These are phyloP conservation scores for Nipponia nippon DNA, from an alignment of 2,113 vertebrate genomes.

Conservation along the genomic window DNA sequence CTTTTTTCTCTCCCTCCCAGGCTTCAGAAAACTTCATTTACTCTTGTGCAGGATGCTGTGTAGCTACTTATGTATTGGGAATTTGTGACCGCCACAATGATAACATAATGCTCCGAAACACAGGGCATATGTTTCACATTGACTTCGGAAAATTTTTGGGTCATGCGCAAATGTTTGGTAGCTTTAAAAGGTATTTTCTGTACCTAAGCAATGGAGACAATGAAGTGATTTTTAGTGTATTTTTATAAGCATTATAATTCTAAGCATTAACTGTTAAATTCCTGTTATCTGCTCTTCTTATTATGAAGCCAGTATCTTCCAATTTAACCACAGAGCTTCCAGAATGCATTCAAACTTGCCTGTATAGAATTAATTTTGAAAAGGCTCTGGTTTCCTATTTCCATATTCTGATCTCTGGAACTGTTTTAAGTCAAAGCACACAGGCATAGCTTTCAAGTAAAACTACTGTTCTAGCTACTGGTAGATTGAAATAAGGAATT, in stretches of 20 bases:
- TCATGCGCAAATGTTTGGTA: slow-evolving; percentile 98
- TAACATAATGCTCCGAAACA: slow-evolving; percentile 97
- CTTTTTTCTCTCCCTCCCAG: slow-evolving; percentile 60
- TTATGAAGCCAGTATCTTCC: background rate
- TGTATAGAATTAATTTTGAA: background rate
- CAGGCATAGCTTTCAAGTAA: background rate
- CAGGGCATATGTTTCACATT: slow-evolving; percentile 98
- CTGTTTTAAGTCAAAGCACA: background rate
- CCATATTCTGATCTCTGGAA: background rate
- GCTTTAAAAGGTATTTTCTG: slow-evolving; percentile 90
- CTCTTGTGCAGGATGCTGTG: slow-evolving; percentile 97
- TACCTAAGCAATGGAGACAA: background rate
- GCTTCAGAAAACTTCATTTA: slow-evolving; percentile 99
- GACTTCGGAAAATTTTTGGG: slow-evolving; percentile 98
- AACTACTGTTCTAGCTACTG: background rate
- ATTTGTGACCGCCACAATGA: slow-evolving; percentile 98
- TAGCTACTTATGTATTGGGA: slow-evolving; percentile 94
- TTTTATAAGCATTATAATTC: background rate
- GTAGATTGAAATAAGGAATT: background rate
- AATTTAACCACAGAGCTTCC: background rate
- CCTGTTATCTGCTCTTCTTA: background rate
- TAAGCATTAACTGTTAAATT: background rate
- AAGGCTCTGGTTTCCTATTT: background rate
- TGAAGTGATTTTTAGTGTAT: background rate
- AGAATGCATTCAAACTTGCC: background rate